Evolutionary conservation across 2,888 invertebrate species (phyloP), one percentile per base, ranked within the genome.

Genomic region (Siphonodentalium dalli): DNA sequence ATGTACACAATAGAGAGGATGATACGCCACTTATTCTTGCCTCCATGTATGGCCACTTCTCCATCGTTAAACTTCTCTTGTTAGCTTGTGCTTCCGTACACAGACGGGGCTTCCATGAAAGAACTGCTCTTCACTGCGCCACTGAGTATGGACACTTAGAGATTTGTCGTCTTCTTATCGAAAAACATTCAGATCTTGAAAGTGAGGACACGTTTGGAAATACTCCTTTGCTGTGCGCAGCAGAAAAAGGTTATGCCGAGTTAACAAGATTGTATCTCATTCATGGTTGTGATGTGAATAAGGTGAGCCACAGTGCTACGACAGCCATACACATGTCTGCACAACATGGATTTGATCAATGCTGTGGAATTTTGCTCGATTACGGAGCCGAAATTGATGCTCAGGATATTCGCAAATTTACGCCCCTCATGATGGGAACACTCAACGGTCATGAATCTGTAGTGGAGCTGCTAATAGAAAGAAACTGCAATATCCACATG

Each of bases 351-450:
- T 69, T 72, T 47, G 37, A 65, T 9, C 66, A 69, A 35, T 70
- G 72, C 31, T 72, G 72, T 44, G 64, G 64, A 44, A 61, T 72
- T 50, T 61, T 75, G 41, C 59, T 75, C 2, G 61, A 68, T 23
- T 62, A 67, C 18, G 71, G 71, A 3, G 77, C 77, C 5, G 72
- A 78, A 59, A 75, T 76, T 23, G 77, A 77, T 56, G 71, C 70
- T 1, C 71, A 71, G 40, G 78, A 79, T 56, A 76, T 75, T 26
- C 67, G 75, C 6, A 66, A 75, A 20, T 77, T 77, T 61, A 73
- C 77, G 2, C 77, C 81, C 2, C 56, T 80, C n/a, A 78, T 78
- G 72, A 75, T 78, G 72, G 77, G 78, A 4, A 69, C 76, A 1
- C 59, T 72, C 44, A 73, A 75, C 47, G 77, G 77, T 2, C 74